Percentiles rank a stretch among this genome's conserved stretches.
Evolutionary conservation across 2,888 invertebrate genomes (phyloP).

Genomic region (Ochropleura leucogaster): DNA sequence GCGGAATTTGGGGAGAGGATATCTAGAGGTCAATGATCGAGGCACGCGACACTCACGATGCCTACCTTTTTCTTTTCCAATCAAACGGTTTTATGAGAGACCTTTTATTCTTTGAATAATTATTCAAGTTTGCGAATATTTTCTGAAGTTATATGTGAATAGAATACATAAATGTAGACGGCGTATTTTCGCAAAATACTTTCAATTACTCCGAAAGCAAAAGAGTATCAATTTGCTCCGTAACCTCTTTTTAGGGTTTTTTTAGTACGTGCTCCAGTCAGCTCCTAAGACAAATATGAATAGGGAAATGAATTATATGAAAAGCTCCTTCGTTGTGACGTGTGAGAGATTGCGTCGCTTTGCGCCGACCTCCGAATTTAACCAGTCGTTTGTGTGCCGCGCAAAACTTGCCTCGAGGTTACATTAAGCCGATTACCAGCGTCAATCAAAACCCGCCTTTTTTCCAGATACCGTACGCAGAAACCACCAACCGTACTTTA

Average conservation of each 20-base stretch:
- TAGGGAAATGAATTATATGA: slow-evolving; percentile 89
- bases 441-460: slow-evolving; percentile 89
- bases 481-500: slow-evolving; percentile 75
- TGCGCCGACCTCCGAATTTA: slow-evolving; percentile 89
- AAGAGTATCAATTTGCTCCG: slow-evolving; percentile 49
- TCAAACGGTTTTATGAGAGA: slow-evolving; percentile 60
- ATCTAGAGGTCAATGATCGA: slow-evolving; percentile 65
- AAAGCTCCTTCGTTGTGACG: slow-evolving; percentile 88
- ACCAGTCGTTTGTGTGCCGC: slow-evolving; percentile 88
- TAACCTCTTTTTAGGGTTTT: slow-evolving; percentile 66
- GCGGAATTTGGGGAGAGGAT: slow-evolving; percentile 69
- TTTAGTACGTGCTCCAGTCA: slow-evolving; percentile 77
- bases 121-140: slow-evolving; percentile 43
- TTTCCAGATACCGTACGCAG: slow-evolving; percentile 81
- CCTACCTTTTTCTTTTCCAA: slow-evolving; percentile 63
- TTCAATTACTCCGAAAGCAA: slow-evolving; percentile 57
- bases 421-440: slow-evolving; percentile 90
- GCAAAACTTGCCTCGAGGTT: slow-evolving; percentile 89
- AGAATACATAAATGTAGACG: slow-evolving; percentile 34
- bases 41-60: slow-evolving; percentile 65
- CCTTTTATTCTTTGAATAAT: slow-evolving; percentile 56
- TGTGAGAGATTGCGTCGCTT: slow-evolving; percentile 89
- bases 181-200: slow-evolving; percentile 37
- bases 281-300: slow-evolving; percentile 89
- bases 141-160: slow-evolving; percentile 25